Evolutionary conservation across 2,888 invertebrate species (phyloP).

Genomic region (Pocota personata): DNA sequence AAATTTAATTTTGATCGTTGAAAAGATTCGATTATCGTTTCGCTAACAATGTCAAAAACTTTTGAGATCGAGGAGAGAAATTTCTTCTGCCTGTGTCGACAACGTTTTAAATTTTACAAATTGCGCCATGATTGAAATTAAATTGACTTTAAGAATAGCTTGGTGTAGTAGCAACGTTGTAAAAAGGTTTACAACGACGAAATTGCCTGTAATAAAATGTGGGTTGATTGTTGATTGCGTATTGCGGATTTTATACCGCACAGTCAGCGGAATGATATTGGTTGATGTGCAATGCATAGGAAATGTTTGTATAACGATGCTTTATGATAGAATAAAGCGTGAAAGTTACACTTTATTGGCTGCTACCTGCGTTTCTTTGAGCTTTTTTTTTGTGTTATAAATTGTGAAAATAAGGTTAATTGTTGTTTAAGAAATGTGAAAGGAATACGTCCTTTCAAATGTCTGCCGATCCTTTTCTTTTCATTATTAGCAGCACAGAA

Average conservation of each 20-base stretch:
- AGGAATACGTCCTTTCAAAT: not conserved
- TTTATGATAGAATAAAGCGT: constrained; percentile 15
- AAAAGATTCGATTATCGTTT: constrained; percentile 40
- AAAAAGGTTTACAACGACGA: constrained; percentile 22
- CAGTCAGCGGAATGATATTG: not conserved
- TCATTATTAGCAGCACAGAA: too few relatives aligned
- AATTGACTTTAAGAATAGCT: constrained; percentile 28
- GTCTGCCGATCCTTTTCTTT: not conserved
- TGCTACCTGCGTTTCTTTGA: not conserved
- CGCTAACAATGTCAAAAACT: constrained; percentile 43
- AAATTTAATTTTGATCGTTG: not conserved
- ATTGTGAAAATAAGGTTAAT: not conserved
- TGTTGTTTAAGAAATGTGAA: not conserved
- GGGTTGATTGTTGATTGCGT: constrained; percentile 35
- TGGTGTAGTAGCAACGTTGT: not conserved
- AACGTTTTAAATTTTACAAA: constrained; percentile 26
- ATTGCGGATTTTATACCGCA: constrained; percentile 22
- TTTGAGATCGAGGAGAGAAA: constrained; percentile 48
- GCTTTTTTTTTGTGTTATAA: not conserved
- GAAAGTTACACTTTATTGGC: constrained; percentile 25
- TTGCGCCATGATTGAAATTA: constrained; percentile 39
- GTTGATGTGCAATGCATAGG: not conserved
- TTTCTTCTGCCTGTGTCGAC: not conserved
- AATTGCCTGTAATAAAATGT: constrained; percentile 43
- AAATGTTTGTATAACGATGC: not conserved